These are phyloP conservation scores for Apomyelois bistriatella DNA, from an alignment of 2,888 invertebrate species.

Conservation along the genomic window DNA sequence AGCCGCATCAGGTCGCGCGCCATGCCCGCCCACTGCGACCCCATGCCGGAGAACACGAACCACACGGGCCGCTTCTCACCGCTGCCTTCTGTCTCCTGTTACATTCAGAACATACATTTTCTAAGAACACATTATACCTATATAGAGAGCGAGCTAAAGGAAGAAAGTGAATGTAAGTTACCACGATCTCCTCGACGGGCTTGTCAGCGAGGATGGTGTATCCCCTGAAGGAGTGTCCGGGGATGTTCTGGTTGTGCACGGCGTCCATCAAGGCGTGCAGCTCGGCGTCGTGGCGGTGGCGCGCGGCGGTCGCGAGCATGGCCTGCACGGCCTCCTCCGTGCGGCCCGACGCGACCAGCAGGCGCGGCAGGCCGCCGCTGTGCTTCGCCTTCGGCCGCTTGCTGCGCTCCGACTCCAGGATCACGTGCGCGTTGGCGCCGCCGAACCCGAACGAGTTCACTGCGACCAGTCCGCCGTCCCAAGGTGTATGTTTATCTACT, in stretches of 20 bases:
- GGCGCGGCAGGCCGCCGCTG: constrained; percentile 57
- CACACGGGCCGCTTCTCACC: constrained; percentile 88
- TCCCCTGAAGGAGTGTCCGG: constrained; percentile 90
- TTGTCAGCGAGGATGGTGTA: constrained; percentile 82
- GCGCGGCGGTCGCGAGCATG: constrained; percentile 82
- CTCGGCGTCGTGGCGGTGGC: constrained; percentile 83
- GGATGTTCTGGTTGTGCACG: constrained; percentile 84
- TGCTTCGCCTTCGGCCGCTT: constrained; percentile 76
- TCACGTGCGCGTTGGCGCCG: constrained; percentile 96
- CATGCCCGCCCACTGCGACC: constrained; percentile 98
- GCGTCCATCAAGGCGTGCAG: constrained; percentile 88
- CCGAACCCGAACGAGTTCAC: constrained; percentile 98
- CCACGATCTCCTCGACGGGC: constrained; percentile 35
- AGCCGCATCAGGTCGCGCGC: constrained; percentile 91
- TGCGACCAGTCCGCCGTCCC: constrained; percentile 95
- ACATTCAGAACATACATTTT: too few relatives aligned
- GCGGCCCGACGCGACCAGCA: constrained; percentile 89
- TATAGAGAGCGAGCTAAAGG: too few relatives aligned
- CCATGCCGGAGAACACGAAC: constrained; percentile 99
- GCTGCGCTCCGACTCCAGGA: constrained; percentile 87
- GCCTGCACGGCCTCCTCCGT: constrained; percentile 87
- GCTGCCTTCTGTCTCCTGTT: constrained; percentile 52
- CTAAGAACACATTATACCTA: too few relatives aligned
- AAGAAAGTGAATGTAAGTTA: constrained; percentile 23
- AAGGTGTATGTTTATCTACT: constrained; percentile 89